These are phyloP conservation scores for Crematogaster levior DNA, from an alignment of 2,888 invertebrate species.

Conservation along the genomic window DNA sequence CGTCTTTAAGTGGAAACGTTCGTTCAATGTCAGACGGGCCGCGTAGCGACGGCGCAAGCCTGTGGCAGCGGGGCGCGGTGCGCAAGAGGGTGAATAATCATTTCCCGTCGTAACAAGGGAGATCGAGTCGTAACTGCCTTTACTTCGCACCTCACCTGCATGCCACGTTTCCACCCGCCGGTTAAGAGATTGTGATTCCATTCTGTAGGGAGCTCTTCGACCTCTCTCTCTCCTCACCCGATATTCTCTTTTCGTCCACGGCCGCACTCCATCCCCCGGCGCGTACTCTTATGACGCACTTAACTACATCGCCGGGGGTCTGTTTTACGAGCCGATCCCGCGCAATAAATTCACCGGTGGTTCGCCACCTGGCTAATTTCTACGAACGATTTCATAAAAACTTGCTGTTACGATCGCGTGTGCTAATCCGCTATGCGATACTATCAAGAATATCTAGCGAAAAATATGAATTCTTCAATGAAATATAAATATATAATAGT, in stretches of 20 bases:
- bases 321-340: slow-evolving; percentile 70
- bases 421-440: neutral
- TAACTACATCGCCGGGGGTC: slow-evolving; percentile 65
- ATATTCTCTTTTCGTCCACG: slow-evolving; percentile 28
- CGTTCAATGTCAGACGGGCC: slow-evolving; percentile 79
- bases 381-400: slow-evolving; percentile 64
- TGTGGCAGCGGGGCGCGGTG: slow-evolving; percentile 31
- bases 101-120: slow-evolving; percentile 80
- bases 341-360: slow-evolving; percentile 64
- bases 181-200: slow-evolving; percentile 59
- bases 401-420: slow-evolving; percentile 36
- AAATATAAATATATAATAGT: neutral
- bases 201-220: slow-evolving; percentile 26
- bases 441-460: neutral
- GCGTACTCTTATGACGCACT: slow-evolving; percentile 45
- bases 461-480: neutral
- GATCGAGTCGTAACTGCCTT: slow-evolving; percentile 79
- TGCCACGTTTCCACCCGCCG: slow-evolving; percentile 48
- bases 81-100: slow-evolving; percentile 81
- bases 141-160: slow-evolving; percentile 71
- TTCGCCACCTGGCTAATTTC: slow-evolving; percentile 55
- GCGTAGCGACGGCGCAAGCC: slow-evolving; percentile 59
- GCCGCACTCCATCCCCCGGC: slow-evolving; percentile 12
- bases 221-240: neutral
- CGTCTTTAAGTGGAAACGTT: slow-evolving; percentile 79